Percentiles rank a stretch among this genome's conserved stretches.
These are phyloP conservation scores for Tryphoninae sp. DNA, from an alignment of 2,888 invertebrate species.

Conservation along the genomic window DNA sequence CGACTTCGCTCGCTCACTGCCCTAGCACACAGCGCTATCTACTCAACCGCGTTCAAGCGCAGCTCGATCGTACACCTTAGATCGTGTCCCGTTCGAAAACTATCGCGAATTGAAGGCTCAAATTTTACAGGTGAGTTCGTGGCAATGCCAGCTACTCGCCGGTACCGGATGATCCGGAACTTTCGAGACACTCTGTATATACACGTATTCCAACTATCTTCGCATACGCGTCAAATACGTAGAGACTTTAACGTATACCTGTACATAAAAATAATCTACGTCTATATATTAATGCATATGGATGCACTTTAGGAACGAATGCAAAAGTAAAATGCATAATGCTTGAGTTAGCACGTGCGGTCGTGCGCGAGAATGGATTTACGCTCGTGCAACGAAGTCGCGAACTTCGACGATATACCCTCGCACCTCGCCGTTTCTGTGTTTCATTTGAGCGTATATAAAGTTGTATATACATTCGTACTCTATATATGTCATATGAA, in stretches of 20 bases:
- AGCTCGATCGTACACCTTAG: no score
- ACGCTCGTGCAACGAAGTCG: background rate
- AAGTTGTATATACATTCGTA: conserved; percentile 10
- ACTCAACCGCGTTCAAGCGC: no score
- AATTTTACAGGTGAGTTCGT: no score
- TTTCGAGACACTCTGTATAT: background rate
- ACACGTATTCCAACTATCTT: background rate
- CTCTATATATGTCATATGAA: background rate
- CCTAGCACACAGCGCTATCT: no score
- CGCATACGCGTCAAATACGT: no score
- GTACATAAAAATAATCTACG: background rate
- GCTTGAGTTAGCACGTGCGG: conserved; percentile 19
- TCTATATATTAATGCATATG: background rate
- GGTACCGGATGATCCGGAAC: no score
- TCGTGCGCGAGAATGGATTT: conserved; percentile 25
- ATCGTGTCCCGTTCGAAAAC: no score
- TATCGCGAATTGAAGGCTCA: no score
- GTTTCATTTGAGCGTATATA: conserved; percentile 12
- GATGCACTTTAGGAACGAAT: background rate
- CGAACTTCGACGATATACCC: conserved; percentile 33
- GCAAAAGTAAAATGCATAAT: conserved; percentile 41
- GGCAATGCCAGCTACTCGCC: no score
- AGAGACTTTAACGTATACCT: no score
- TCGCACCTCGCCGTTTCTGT: background rate
- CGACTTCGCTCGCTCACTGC: no score